A percentile compares a stretch with the other conserved stretches of the same genome.
Conservation (phyloP, 2,888 invertebrate species). For the Macaria liturata region DNA sequence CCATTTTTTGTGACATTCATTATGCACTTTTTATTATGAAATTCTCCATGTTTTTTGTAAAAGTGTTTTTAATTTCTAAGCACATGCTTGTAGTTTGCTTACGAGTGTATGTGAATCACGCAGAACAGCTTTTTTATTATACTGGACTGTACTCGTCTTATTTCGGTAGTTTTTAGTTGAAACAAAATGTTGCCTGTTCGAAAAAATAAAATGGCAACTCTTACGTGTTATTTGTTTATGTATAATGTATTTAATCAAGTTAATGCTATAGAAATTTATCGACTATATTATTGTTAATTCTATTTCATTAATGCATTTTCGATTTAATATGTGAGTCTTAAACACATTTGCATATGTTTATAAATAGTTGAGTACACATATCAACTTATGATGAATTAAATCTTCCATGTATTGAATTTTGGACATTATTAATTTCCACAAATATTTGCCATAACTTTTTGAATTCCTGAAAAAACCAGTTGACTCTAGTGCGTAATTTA, state of each 20-base stretch:
- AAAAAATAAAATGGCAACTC: constrained; percentile 23
- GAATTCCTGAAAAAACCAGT: constrained; percentile 60
- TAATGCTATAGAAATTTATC: constrained; percentile 19
- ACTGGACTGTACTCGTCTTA: constrained; percentile 14
- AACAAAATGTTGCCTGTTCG: constrained; percentile 29
- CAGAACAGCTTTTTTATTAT: constrained; percentile 43
- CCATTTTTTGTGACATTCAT: constrained; percentile 68
- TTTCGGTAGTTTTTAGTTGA: constrained; percentile 35
- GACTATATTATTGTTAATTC: constrained; percentile 23
- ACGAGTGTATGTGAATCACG: constrained; percentile 47
- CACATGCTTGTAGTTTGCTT: constrained; percentile 77
- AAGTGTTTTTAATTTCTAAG: constrained; percentile 53
- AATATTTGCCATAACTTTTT: constrained; percentile 68
- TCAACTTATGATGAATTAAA: constrained; percentile 27
- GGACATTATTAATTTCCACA: constrained; percentile 39
- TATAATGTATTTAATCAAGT: constrained; percentile 17
- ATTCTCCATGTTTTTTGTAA: constrained; percentile 54
- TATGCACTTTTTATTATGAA: constrained; percentile 61
- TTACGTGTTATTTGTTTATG: constrained; percentile 18
- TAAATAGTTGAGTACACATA: constrained; percentile 30
- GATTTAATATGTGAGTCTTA: constrained; percentile 19
- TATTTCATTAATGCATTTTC: constrained; percentile 30
- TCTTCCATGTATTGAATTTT: constrained; percentile 13
- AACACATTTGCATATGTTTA: constrained; percentile 15
- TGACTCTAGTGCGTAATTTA: constrained; percentile 51